Evolutionary conservation across 2,888 invertebrate genomes (phyloP), one percentile per base, ranked within the genome.

Genomic region (Pediacus dermestoides): DNA sequence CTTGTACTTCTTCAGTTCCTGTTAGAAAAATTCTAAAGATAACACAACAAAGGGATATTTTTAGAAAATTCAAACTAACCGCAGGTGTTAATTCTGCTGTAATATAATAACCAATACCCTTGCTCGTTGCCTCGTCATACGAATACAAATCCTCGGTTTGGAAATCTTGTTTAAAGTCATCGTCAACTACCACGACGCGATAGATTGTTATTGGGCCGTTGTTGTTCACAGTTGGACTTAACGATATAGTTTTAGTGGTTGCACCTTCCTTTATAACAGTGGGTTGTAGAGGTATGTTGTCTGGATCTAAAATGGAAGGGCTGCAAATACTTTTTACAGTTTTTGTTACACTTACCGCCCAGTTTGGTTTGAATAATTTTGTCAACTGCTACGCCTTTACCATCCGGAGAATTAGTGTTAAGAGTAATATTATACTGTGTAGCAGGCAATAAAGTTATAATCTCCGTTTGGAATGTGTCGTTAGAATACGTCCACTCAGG

Each of bases 191-290:
- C 23, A 88, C 78, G 22, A 93, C 71, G 55, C 82, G 76, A 55
- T 91, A 87, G 52, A 77, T 76, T 9, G 77, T 78, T 0, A 91
- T 74, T 0, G 91, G 91, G 0, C 91, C 91, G 61, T 85, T 84
- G 26, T 82, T 77, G 65, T 89, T 86, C 33, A 70, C 73, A 1
- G 83, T 80, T 46, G 82, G 75, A 6, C 78, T 74, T 16, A 92
- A 73, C 49, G 77, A 74, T 3, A 92, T 74, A 0, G 75, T 74
- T 58, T 88, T 79, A 34, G 77, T 77, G 7, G 75, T 74, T 4
- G 78, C 77, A 10, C 74, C 75, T 42, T 76, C 75, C 7, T 81
- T 52, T 10, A 90, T 73, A 55, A 72, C 70, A 8, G 21, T 6
- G 13, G 91, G 87, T 35, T 76, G 73, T 1, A 73, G 71, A 1